Conservation (phyloP, 2,113 vertebrate genomes). For the Chaenogobius annularis region DNA sequence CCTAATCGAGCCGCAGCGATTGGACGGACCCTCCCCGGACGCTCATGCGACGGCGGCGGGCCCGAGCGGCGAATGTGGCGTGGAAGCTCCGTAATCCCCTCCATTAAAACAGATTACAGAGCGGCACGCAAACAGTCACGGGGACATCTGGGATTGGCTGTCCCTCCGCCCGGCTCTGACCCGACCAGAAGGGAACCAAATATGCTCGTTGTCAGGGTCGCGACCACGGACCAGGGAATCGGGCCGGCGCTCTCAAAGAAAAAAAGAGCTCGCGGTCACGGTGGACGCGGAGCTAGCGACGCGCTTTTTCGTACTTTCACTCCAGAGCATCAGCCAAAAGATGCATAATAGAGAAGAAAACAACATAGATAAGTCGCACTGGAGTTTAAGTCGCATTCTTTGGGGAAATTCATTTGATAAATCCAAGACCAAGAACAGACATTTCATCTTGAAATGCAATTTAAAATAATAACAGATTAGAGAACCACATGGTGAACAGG, state of each 20-base stretch:
- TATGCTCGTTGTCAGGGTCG: neutral
- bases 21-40: constrained; percentile 26
- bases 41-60: constrained; percentile 36
- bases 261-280: neutral
- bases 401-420: too few relatives aligned
- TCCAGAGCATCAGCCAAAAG: too few relatives aligned
- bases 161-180: constrained; percentile 4
- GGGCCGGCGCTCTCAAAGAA: neutral
- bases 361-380: too few relatives aligned
- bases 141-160: constrained; percentile 49
- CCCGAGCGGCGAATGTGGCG: constrained; percentile 42
- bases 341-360: too few relatives aligned
- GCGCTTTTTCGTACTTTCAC: too few relatives aligned
- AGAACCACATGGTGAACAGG: too few relatives aligned
- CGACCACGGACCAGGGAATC: neutral
- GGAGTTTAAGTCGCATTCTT: too few relatives aligned
- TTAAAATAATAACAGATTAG: too few relatives aligned
- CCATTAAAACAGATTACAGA: constrained; percentile 77
- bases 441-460: too few relatives aligned
- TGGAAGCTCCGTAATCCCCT: constrained; percentile 62
- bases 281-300: too few relatives aligned
- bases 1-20: constrained; percentile 43
- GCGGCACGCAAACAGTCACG: constrained; percentile 31
- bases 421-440: too few relatives aligned
- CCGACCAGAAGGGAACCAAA: neutral